Evolutionary conservation across 1,140 invertebrate species (phyloP), one percentile per base, ranked within the genome.

Genomic region (Dreissena rostriformis): DNA sequence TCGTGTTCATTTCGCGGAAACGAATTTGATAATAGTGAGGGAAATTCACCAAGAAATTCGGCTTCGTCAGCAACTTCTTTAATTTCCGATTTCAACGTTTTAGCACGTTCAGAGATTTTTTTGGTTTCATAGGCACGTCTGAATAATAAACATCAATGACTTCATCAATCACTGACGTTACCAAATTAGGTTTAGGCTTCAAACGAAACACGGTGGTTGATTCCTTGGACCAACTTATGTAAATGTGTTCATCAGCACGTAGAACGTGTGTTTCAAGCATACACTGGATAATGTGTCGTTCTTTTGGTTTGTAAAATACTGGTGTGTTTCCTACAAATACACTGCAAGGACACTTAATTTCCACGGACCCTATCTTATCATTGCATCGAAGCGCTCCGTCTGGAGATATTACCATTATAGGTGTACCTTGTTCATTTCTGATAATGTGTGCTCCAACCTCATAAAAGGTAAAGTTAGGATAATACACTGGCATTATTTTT

Each of bases 401-500:
- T 19, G 74, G 74, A 19, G 61, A 76, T 4, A 61, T 61, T 19
- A 63, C 74, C 22, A 61, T 65, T 19, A n/a, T n/a, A n/a, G n/a
- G n/a, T n/a, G n/a, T 39, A 4, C 24, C 57, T 1, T 76, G 6
- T 14, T 28, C 28, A 76, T 76, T 76, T n/a, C 6, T 12, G 12
- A 76, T 15, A 5, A 12, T 65, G n/a, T 76, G 65, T 8, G 74
- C 74, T 63, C 74, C 74, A n/a, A 63, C 74, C 28, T 76, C 57
- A 39, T 65, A 65, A 22, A 76, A 76, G 19, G 11, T 63, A 19
- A 63, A 65, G 5, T 65, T 19, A 14, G 74, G 74, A 29, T 26
- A 76, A n/a, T 73, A 76, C 1, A 28, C 28, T n/a, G 74, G 74
- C 29, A 49, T 39, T 11, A 63, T 28, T 76, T 76, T 76, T 17